A percentile compares a stretch with the other conserved stretches of the same genome.
Conservation (phyloP, 2,113 vertebrate genomes). For the Lycocorax pyrrhopterus region DNA sequence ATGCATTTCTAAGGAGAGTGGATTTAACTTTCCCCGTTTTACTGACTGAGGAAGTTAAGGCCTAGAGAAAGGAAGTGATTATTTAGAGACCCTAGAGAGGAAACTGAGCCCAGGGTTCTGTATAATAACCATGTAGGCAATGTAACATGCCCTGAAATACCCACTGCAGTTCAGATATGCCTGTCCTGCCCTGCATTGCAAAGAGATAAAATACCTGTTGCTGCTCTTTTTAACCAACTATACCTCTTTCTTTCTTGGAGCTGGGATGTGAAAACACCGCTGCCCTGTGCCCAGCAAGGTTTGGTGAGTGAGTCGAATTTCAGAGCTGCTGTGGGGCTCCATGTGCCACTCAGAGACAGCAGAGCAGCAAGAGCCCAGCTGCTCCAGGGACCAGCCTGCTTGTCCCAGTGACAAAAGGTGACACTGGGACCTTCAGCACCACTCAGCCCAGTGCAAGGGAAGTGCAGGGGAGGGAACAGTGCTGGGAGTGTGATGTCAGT, state of each 20-base stretch:
- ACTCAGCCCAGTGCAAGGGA: neutral
- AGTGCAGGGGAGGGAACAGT: neutral
- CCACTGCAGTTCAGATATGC: neutral
- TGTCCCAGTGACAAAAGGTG: neutral
- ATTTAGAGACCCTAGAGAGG: neutral
- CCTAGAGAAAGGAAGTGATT: neutral
- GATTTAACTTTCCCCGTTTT: neutral
- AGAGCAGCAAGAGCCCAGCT: neutral
- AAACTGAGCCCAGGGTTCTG: neutral
- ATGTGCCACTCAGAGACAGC: neutral
- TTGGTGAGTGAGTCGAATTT: neutral
- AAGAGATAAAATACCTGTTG: neutral
- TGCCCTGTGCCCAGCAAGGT: neutral
- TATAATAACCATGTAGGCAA: neutral
- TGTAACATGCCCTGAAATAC: neutral
- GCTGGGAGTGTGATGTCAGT: neutral
- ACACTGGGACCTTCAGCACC: neutral
- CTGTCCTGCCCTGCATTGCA: neutral
- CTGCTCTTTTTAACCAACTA: neutral
- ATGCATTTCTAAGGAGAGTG: neutral
- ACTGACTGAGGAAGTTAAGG: neutral
- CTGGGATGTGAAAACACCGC: neutral
- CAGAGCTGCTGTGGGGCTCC: neutral
- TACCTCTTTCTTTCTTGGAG: neutral
- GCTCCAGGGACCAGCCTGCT: neutral